These are phyloP conservation scores for Sesia apiformis DNA, from an alignment of 2,888 invertebrate genomes.

Conservation along the genomic window DNA sequence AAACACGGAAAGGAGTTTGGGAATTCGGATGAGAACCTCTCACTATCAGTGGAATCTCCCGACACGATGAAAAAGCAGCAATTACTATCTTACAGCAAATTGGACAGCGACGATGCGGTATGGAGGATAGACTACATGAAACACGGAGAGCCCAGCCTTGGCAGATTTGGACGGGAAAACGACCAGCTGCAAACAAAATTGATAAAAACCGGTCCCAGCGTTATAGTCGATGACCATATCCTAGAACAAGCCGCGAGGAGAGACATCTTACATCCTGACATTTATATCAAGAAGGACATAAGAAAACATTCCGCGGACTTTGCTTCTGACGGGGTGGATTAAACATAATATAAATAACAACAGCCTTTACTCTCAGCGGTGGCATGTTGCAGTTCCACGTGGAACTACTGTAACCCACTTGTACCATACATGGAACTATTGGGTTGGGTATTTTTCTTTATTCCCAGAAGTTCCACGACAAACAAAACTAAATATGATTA, in stretches of 20 bases:
- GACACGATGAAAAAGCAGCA: conserved; percentile 27
- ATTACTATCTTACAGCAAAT: conserved; percentile 27
- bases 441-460: too few relatives aligned
- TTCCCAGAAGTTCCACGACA: too few relatives aligned
- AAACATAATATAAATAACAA: conserved; percentile 8
- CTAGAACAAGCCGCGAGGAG: conserved; percentile 29
- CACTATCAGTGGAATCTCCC: conserved; percentile 48
- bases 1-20: conserved; percentile 19
- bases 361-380: neutral
- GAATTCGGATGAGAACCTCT: conserved; percentile 38
- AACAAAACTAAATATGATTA: too few relatives aligned
- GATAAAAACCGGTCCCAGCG: conserved; percentile 33
- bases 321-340: neutral
- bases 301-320: conserved; percentile 21
- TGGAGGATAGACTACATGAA: conserved; percentile 63
- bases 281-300: conserved; percentile 51
- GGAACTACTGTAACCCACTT: too few relatives aligned
- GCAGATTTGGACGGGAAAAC: conserved; percentile 27
- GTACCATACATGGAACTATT: too few relatives aligned
- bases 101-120: conserved; percentile 33
- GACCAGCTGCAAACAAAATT: conserved; percentile 36
- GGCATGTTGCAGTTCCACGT: too few relatives aligned
- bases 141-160: conserved; percentile 47
- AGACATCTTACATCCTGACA: conserved; percentile 50
- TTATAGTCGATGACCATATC: conserved; percentile 27